phyloP scores from a whole-genome alignment of 2,113 vertebrate genomes.

The Alethe castanea region DNA sequence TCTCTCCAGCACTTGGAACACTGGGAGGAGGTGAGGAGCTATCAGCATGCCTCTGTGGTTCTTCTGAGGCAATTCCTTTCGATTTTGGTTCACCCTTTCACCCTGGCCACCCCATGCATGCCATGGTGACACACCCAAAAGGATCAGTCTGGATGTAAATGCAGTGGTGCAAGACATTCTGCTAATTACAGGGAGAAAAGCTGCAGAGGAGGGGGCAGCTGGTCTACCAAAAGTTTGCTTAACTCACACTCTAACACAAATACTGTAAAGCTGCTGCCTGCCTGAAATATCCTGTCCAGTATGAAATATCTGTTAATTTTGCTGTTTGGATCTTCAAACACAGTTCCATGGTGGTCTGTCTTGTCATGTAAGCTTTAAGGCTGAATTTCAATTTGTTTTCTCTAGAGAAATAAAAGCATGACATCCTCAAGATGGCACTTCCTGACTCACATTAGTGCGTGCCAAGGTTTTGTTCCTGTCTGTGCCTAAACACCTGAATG shows the following conservation, averaged over 20 bases:
- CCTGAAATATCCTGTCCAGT: neutral
- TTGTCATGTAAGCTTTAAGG: neutral
- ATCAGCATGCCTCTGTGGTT: neutral
- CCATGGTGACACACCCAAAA: neutral
- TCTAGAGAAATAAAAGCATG: conserved; percentile 1
- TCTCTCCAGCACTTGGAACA: neutral
- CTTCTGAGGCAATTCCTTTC: neutral
- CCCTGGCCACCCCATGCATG: accelerated
- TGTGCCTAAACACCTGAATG: neutral
- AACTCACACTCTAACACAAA: neutral
- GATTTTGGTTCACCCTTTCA: neutral
- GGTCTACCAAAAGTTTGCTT: neutral
- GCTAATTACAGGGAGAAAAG: neutral
- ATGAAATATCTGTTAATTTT: neutral
- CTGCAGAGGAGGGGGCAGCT: neutral
- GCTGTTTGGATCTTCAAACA: conserved; percentile 1
- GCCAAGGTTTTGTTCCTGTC: neutral
- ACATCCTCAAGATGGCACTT: conserved; percentile 3
- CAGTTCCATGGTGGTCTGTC: neutral
- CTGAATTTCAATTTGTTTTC: conserved; percentile 27
- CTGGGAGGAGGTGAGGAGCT: neutral
- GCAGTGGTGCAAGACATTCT: neutral
- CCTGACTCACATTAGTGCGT: neutral
- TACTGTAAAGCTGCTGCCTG: neutral
- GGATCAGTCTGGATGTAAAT: neutral